phyloP scores from a whole-genome alignment of 1,140 invertebrate genomes.

The Drosophila pruinosa region DNA sequence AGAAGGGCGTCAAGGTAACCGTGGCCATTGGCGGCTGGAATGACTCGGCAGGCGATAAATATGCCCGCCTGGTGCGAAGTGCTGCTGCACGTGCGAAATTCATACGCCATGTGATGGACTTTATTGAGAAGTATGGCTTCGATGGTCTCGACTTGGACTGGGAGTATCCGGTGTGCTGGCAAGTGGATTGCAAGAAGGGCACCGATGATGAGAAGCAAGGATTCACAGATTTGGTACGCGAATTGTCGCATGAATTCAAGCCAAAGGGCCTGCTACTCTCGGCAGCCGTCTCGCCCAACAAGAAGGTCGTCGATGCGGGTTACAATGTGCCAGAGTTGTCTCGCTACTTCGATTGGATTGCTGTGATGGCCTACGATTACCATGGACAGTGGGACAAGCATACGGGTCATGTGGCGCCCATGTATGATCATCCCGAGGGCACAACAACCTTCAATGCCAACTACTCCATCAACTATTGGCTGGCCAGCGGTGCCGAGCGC shows the following conservation, averaged over 20 bases:
- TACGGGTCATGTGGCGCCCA: constrained; percentile 92
- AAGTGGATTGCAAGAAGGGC: constrained; percentile 91
- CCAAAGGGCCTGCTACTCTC: constrained; percentile 89
- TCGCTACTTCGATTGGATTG: constrained; percentile 90
- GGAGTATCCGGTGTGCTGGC: constrained; percentile 97
- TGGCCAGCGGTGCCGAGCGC: constrained; percentile 88
- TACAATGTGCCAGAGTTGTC: constrained; percentile 90
- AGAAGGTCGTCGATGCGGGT: constrained; percentile 90
- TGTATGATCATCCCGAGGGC: constrained; percentile 89
- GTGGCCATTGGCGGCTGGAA: constrained; percentile 95
- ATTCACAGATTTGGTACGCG: constrained; percentile 88
- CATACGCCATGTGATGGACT: constrained; percentile 89
- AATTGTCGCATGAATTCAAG: constrained; percentile 88
- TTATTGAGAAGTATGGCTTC: constrained; percentile 91
- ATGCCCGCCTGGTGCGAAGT: constrained; percentile 91
- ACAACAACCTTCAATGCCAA: constrained; percentile 92
- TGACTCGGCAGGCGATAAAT: constrained; percentile 93
- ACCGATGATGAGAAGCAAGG: constrained; percentile 89
- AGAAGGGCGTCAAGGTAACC: constrained; percentile 90
- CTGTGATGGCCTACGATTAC: constrained; percentile 94
- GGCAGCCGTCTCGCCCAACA: constrained; percentile 92
- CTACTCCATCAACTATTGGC: constrained; percentile 92
- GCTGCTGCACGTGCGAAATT: constrained; percentile 88
- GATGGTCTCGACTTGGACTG: constrained; percentile 95
- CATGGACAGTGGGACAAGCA: constrained; percentile 93